Evolutionary conservation across 2,888 invertebrate species (phyloP).

Genomic region (Psylliodes chrysocephalus): DNA sequence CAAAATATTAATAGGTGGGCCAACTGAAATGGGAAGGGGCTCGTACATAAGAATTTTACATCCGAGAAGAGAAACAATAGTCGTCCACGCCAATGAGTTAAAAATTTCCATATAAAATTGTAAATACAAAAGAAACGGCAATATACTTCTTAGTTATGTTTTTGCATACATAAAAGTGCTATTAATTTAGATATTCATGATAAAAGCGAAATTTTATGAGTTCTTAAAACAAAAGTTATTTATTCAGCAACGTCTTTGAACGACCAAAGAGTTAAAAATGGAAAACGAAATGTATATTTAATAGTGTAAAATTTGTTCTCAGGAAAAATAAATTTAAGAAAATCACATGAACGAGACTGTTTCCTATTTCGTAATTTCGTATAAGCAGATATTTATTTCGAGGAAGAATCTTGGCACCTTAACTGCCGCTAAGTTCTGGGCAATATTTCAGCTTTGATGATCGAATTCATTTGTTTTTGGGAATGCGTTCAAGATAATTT

Average conservation of each 20-base stretch:
- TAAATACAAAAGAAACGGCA: slow-evolving; percentile 1
- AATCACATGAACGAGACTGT: neutral
- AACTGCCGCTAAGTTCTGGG: too few relatives aligned
- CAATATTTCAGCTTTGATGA: too few relatives aligned
- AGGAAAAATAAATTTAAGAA: neutral
- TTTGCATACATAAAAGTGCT: slow-evolving; percentile 18
- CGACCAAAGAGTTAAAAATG: slow-evolving; percentile 9
- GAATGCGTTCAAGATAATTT: too few relatives aligned
- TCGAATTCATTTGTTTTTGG: too few relatives aligned
- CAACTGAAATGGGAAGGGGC: too few relatives aligned
- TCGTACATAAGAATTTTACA: too few relatives aligned
- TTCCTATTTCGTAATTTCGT: neutral
- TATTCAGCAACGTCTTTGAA: slow-evolving; percentile 7
- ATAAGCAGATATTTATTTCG: neutral
- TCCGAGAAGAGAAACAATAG: neutral
- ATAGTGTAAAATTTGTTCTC: slow-evolving; percentile 5
- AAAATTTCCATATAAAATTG: slow-evolving; percentile 5
- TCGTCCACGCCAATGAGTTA: slow-evolving; percentile 5
- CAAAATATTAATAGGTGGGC: too few relatives aligned
- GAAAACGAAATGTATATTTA: neutral
- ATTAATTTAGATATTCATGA: slow-evolving; percentile 18
- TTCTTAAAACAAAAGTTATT: slow-evolving; percentile 18
- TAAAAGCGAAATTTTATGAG: slow-evolving; percentile 11
- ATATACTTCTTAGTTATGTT: slow-evolving; percentile 13
- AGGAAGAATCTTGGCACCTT: too few relatives aligned